Evolutionary conservation across 2,888 invertebrate genomes (phyloP).

Genomic region (Pseudococcus jackbeardsleyi): DNA sequence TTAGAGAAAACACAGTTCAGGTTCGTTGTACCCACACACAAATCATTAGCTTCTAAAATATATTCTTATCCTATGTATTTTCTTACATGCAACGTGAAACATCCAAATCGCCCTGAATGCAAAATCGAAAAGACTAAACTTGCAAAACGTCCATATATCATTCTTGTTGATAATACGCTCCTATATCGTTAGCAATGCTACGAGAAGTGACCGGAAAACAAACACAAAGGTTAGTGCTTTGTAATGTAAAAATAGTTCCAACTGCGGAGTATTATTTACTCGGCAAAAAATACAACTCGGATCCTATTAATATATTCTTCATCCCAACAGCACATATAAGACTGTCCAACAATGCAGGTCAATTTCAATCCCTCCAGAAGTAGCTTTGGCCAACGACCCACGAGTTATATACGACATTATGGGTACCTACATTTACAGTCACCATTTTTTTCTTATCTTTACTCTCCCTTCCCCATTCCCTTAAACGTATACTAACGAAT

Average conservation of each 20-base stretch:
- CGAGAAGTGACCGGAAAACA: background rate
- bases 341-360: background rate
- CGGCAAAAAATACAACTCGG: background rate
- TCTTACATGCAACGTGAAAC: background rate
- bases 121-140: background rate
- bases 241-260: background rate
- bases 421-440: no score
- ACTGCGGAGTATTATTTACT: background rate
- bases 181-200: background rate
- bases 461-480: no score
- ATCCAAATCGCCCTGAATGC: background rate
- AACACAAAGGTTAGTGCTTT: constrained; percentile 20
- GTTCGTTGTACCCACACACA: background rate
- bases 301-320: background rate
- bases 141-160: background rate
- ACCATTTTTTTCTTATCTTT: background rate
- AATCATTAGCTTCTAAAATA: background rate
- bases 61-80: background rate
- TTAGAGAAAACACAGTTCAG: background rate
- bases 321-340: background rate
- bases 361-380: background rate
- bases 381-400: background rate
- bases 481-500: background rate
- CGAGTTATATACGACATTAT: no score
- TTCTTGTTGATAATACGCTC: background rate